These are phyloP conservation scores for Myopa testacea DNA, from an alignment of 2,888 invertebrate genomes.

Conservation along the genomic window DNA sequence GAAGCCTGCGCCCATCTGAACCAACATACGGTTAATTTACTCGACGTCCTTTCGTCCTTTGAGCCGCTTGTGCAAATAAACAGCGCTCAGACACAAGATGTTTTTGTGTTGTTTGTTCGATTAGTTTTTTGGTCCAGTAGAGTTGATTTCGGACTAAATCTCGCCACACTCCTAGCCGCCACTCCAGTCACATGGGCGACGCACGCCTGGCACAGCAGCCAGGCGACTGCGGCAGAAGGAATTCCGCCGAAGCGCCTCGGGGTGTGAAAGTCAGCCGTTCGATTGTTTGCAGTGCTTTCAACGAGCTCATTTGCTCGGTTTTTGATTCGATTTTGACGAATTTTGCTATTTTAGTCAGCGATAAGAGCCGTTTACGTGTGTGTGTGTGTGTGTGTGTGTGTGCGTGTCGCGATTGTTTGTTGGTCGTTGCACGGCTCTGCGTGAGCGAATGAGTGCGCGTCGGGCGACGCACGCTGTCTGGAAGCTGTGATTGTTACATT, in stretches of 20 bases:
- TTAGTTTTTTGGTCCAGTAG: conserved; percentile 29
- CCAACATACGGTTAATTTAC: conserved; percentile 36
- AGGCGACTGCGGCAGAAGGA: conserved; percentile 38
- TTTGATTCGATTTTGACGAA: conserved; percentile 36
- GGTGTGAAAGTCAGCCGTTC: conserved; percentile 62
- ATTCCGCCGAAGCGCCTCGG: conserved; percentile 62
- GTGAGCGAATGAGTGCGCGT: not conserved
- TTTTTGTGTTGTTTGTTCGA: conserved; percentile 5
- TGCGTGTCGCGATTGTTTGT: conserved; percentile 16
- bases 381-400: not conserved
- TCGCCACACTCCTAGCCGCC: conserved; percentile 28
- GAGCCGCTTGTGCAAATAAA: conserved; percentile 10
- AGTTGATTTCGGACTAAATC: conserved; percentile 33
- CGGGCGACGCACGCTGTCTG: not conserved
- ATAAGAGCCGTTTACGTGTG: conserved; percentile 7
- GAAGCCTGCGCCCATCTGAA: conserved; percentile 13
- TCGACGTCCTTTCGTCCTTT: conserved; percentile 30
- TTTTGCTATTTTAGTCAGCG: not conserved
- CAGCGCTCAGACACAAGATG: not conserved
- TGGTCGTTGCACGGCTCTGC: not conserved
- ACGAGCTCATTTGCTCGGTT: conserved; percentile 7
- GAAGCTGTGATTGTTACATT: conserved; percentile 18
- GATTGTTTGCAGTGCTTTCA: conserved; percentile 15
- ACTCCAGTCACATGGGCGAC: conserved; percentile 23
- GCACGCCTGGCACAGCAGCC: conserved; percentile 46